Evolutionary conservation across 2,888 invertebrate genomes (phyloP).

Genomic region (Heliconius erato): DNA sequence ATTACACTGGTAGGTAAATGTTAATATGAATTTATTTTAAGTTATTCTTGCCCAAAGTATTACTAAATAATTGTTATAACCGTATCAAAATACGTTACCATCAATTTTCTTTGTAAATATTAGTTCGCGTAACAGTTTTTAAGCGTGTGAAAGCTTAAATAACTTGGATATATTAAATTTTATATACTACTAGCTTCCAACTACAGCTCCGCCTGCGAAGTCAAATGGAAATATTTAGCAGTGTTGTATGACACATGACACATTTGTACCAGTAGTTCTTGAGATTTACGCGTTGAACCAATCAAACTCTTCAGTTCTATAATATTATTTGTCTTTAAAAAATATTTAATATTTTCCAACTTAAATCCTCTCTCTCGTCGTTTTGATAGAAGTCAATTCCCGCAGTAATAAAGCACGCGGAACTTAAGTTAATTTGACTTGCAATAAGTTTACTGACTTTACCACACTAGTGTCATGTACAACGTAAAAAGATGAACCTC

Average conservation of each 20-base stretch:
- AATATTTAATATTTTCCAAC: not conserved
- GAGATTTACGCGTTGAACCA: no score
- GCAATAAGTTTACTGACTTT: slow-evolving; percentile 40
- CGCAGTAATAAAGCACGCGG: slow-evolving; percentile 56
- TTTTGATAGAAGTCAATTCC: slow-evolving; percentile 60
- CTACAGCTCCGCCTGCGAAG: no score
- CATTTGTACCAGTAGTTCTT: no score
- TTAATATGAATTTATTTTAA: not conserved
- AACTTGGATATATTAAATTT: not conserved
- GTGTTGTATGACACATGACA: no score
- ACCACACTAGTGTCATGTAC: slow-evolving; percentile 25
- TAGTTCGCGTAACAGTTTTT: not conserved
- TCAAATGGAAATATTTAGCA: no score
- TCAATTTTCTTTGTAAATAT: slow-evolving; percentile 21
- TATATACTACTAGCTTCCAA: no score
- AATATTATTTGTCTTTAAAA: no score
- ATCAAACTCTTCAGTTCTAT: no score
- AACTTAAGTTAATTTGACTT: slow-evolving; percentile 46
- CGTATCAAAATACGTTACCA: slow-evolving; percentile 10
- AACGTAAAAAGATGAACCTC: slow-evolving; percentile 14
- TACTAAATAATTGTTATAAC: slow-evolving; percentile 1
- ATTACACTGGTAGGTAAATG: no score
- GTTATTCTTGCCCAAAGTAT: not conserved
- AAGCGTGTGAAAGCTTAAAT: slow-evolving; percentile 1
- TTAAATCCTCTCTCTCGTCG: slow-evolving; percentile 49